Evolutionary conservation across 2,113 vertebrate genomes (phyloP), one percentile per base, ranked within the genome.

Genomic region (Semnopithecus entellus): DNA sequence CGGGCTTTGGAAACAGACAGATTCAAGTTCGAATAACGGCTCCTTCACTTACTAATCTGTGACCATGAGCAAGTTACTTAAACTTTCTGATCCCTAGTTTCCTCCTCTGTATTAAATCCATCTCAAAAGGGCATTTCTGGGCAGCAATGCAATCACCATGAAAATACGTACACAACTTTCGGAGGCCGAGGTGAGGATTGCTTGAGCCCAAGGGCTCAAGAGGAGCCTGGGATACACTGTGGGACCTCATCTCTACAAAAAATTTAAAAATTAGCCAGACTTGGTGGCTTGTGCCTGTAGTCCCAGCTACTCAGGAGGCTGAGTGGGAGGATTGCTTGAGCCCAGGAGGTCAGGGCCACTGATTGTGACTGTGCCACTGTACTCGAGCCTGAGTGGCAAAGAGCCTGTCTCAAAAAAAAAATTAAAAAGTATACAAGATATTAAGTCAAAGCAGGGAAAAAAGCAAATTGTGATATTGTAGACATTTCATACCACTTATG

Each of bases 81-180:
- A 76, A 92, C 59, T 95, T 96, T 45, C 40, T 14, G 48, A 82
- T 40, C 6, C 32, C 93, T 12, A 78, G 43, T 86, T 86, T 95
- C 91, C 52, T 88, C 20, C 32, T 76, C 50, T 86, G n/a, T 50
- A 86, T 43, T 64, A 81, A 4, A 76, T 9, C 17, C 13, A 13
- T 61, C 64, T 95, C 93, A 85, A 90, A 83, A 68, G 35, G 22
- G 40, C 40, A 45, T 27, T 90, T 90, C 61, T 76, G 72, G 16
- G 32, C 5, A 91, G 18, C 57, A 66, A 43, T 8, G 32, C n/a
- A 32, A 83, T 38, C 27, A 89, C 32, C 35, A 61, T 3, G 45
- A 89, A 96, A 86, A 95, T 48, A 72, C 48, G 32, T 18, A 35
- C 10, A 38, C 3, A 59, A 45, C 13, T 76, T 27, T 45, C 6